A percentile compares a stretch with the other conserved stretches of the same genome.
Evolutionary conservation across 1,140 invertebrate genomes (phyloP).

Genomic region (Sminthurides bifidus): DNA sequence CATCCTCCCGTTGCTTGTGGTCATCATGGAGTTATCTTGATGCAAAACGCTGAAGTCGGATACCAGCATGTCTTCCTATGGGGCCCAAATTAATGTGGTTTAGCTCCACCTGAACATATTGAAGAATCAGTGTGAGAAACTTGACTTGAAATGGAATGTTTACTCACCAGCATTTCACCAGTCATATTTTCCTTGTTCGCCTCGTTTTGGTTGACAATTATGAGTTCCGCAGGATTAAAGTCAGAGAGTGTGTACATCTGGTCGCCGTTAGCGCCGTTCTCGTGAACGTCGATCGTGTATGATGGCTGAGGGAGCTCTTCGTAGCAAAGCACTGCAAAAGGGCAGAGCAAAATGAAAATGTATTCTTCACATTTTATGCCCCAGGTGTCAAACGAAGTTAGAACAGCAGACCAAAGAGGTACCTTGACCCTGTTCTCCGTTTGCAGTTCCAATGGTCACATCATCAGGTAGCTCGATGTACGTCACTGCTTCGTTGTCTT

Average conservation of each 20-base stretch:
- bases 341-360: too few relatives aligned
- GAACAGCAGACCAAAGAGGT: not conserved
- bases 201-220: conserved; percentile 11
- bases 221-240: not conserved
- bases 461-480: conserved; percentile 5
- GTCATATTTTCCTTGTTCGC: conserved; percentile 11
- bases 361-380: too few relatives aligned
- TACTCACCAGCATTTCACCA: not conserved
- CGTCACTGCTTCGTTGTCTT: not conserved
- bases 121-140: too few relatives aligned
- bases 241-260: conserved; percentile 1
- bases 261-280: not conserved
- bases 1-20: not conserved
- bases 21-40: not conserved
- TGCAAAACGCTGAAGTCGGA: not conserved
- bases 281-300: not conserved
- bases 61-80: not conserved
- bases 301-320: not conserved
- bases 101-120: too few relatives aligned
- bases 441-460: not conserved
- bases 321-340: conserved; percentile 4
- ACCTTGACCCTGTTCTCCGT: not conserved
- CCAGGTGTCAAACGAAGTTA: too few relatives aligned
- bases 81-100: too few relatives aligned
- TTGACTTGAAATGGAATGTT: too few relatives aligned